Conservation (phyloP, 2,113 vertebrate genomes). For the Mionectes macconnelli region DNA sequence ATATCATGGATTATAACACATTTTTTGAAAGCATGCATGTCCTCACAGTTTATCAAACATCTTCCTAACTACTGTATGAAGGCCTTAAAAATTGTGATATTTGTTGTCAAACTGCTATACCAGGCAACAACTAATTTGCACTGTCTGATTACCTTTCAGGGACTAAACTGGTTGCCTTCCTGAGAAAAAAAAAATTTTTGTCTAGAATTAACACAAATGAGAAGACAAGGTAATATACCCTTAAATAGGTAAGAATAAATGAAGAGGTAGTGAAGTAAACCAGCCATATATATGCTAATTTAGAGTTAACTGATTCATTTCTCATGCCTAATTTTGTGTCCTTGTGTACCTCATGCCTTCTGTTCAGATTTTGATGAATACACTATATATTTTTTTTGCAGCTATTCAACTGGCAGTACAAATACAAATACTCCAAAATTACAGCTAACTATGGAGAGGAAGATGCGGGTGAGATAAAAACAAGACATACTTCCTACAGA, state of each 20-base stretch:
- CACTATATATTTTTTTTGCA: neutral
- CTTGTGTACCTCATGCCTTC: neutral
- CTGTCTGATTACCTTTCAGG: neutral
- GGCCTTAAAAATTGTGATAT: neutral
- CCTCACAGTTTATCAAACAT: neutral
- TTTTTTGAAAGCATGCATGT: neutral
- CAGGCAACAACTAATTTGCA: neutral
- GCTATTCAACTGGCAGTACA: neutral
- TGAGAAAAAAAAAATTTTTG: neutral
- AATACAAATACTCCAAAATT: neutral
- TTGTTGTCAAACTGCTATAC: neutral
- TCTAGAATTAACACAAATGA: neutral
- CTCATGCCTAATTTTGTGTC: neutral
- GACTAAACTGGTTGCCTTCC: neutral
- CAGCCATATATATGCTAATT: neutral
- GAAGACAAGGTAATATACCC: neutral
- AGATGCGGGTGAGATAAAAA: neutral
- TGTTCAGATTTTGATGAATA: neutral
- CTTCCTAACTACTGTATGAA: neutral
- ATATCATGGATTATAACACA: neutral
- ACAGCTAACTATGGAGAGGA: neutral
- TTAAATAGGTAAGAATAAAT: neutral
- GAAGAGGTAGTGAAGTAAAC: neutral
- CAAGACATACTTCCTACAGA: neutral
- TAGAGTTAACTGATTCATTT: neutral